Evolutionary conservation across 53 echinoderm and acorn worm genomes (phyloP).

Genomic region (Mesocentrotus franciscanus): DNA sequence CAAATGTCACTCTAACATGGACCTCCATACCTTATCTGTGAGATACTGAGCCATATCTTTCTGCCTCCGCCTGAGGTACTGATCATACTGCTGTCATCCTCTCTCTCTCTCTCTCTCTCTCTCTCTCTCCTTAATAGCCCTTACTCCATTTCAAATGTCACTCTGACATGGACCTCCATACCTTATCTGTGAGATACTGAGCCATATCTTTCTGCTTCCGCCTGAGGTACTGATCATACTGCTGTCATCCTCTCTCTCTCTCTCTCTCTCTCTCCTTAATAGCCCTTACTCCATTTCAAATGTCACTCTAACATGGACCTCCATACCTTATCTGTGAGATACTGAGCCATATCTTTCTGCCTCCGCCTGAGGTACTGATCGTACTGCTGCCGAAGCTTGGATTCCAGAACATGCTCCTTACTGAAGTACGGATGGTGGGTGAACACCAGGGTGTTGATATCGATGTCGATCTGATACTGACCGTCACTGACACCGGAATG

Average conservation of each 20-base stretch:
- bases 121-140: neutral
- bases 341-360: too few species aligned
- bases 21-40: constrained; percentile 83
- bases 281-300: too few species aligned
- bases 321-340: too few species aligned
- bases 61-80: constrained; percentile 64
- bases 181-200: constrained; percentile 91
- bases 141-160: neutral
- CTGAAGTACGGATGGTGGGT: constrained; percentile 97
- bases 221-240: too few species aligned
- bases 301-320: too few species aligned
- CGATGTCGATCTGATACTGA: constrained; percentile 90
- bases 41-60: constrained; percentile 85
- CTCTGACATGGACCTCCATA: neutral
- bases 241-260: neutral
- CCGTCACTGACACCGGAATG: constrained; percentile 69
- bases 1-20: neutral
- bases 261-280: neutral
- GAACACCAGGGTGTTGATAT: constrained; percentile 92
- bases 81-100: neutral
- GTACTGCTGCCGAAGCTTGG: constrained; percentile 82
- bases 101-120: neutral
- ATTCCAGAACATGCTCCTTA: constrained; percentile 93
- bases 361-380: constrained; percentile 93
- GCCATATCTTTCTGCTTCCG: constrained; percentile 85